Base-by-base conservation (phyloP, 2,888 invertebrate genomes). In the Agrilus cyanescens region DNA sequence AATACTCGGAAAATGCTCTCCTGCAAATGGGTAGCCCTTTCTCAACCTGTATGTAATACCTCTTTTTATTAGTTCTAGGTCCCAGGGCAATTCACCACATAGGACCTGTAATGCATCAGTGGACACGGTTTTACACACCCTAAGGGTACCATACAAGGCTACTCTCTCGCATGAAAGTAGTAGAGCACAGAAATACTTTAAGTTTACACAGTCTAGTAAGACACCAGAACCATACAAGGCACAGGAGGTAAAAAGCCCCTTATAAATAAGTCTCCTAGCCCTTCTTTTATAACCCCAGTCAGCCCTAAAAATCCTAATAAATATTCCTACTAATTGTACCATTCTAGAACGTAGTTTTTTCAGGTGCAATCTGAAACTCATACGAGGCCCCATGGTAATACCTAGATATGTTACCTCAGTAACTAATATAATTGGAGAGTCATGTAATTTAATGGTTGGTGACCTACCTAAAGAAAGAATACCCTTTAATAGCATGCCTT, bases 121-220 rank as follows among this genome's bases (percentile, higher is more conserved):
- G 2, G 49, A 49, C 1, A 51, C 49, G 1, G 50, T 51, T 15
- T 48, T 41, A 25, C 50, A 53, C 0, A 50, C 48, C 5, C 38
- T 32, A 29, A 42, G 4, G 31, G 49, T 45, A 1, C 49, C 48
- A 44, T 44, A 44, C 38, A 51, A 15, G 4, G 32, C 38, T 12
- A 40, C 32, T 10, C 46, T 16, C 16, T 48, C 44, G 18, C 37
- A 45, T n/a, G 44, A 25, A 14, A 14, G 32, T 12, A 49, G 1
- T 8, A 40, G 29, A 1, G 25, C 36, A 2, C 32, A n/a, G 5
- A 33, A 40, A 36, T 42, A 40, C 8, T 29, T 16, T 7, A 32
- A 42, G 1, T 38, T 4, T 29, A 40, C 37, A 1, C 29, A 5
- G 0, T 36, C 34, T 18, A 31, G 32, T 47, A 50, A 50, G 3